These are phyloP conservation scores for Tenthredo mesomela DNA, from an alignment of 2,888 invertebrate species.

Conservation along the genomic window DNA sequence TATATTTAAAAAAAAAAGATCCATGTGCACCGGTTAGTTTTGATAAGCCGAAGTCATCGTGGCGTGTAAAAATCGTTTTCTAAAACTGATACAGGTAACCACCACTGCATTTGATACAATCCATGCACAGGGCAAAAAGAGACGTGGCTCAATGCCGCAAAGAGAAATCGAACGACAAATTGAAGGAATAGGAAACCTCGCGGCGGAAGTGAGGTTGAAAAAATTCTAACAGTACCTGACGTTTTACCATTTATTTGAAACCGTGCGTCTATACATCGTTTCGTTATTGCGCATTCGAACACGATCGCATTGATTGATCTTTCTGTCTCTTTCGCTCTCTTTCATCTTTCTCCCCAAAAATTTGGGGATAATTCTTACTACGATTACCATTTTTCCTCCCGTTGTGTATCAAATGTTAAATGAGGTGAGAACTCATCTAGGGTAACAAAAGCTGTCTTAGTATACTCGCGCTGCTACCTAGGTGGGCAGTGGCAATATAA, in stretches of 20 bases:
- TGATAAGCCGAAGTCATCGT: neutral
- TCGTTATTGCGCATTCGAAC: neutral
- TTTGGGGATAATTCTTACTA: neutral
- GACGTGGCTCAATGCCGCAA: constrained; percentile 63
- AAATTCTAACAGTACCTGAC: constrained; percentile 27
- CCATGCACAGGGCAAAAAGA: constrained; percentile 57
- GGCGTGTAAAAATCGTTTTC: neutral
- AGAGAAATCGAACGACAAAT: constrained; percentile 64
- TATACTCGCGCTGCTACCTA: constrained; percentile 29
- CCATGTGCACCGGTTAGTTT: neutral
- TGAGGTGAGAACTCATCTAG: neutral
- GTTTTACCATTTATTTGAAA: neutral
- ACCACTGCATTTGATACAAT: constrained; percentile 59
- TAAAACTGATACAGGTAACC: neutral
- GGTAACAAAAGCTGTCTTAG: neutral
- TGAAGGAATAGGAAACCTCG: constrained; percentile 52
- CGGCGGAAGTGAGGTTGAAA: constrained; percentile 50
- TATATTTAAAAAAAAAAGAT: neutral
- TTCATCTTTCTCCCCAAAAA: neutral
- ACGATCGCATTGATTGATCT: neutral
- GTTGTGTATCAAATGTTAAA: constrained; percentile 44
- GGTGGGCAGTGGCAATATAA: constrained; percentile 55
- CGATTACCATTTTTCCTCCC: neutral
- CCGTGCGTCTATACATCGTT: neutral
- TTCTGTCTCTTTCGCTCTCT: neutral